Base-by-base conservation (phyloP, 2,797 vertebrate genomes). In the Ctenopoma multispine region DNA sequence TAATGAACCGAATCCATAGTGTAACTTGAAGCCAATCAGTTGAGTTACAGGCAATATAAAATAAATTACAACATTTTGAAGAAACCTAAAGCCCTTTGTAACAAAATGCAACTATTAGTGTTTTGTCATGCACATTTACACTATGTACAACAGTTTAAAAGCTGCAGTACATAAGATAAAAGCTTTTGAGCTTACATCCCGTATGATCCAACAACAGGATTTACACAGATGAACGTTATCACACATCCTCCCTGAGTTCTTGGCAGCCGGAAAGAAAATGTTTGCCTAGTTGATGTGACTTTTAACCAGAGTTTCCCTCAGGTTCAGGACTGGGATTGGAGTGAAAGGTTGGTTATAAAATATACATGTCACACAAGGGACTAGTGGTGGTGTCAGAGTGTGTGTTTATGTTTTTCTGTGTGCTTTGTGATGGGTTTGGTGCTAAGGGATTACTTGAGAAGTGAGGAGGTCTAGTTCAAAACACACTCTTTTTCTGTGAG, bases 271-370 rank as follows among this genome's bases (percentile, higher is more conserved):
- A 51, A 76, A 66, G 81, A 86, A 91, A 91, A 89, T 92, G 89
- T 92, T 92, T 92, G 87, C 76, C 29, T 77, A 75, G 89, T 86
- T 75, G 49, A 91, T 91, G 79, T 89, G 88, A 92, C 90, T 92
- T 93, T 90, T 88, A 90, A 77, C 87, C 85, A 82, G 80, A 91
- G 80, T 72, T 77, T 80, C 81, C 86, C 77, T 55, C 18, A 71
- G 86, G 78, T 88, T 90, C 71, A 82, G 74, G 47, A 58, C 80
- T 85, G 83, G 76, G 79, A 91, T 83, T 80, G 83, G 79, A 90
- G 86, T 85, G 86, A 92, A 93, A 93, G 90, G 92, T 94, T 91
- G 82, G 87, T 85, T 85, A 92, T 93, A 90, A 92, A 93, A 93
- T 93, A 93, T 94, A 90, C 86, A 94, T 93, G 90, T 87, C 81